A percentile compares a stretch with the other conserved stretches of the same genome.
phyloP scores from a whole-genome alignment of 2,113 vertebrate species.

The Tachysurus vachellii region DNA sequence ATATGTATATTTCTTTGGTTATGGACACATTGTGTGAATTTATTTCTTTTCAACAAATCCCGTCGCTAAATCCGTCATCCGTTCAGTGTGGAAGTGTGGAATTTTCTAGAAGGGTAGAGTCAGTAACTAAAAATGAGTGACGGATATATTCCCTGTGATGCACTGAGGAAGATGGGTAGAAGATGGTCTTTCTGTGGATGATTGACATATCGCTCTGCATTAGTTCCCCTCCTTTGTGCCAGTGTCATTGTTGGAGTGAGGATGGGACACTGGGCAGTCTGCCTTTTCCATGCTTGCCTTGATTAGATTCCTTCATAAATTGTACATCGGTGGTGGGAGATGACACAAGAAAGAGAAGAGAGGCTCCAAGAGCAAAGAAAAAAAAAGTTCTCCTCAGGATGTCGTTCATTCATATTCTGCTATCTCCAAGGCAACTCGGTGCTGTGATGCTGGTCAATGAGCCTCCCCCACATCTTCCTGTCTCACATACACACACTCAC shows the following conservation, averaged over 20 bases:
- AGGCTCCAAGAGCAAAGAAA: background rate
- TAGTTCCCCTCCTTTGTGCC: constrained; percentile 15
- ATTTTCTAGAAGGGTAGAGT: background rate
- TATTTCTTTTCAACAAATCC: background rate
- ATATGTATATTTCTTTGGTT: background rate
- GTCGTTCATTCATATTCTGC: constrained; percentile 24
- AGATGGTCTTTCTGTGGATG: background rate
- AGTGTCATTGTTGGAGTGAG: background rate
- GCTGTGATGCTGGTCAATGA: constrained; percentile 30
- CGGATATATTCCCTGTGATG: background rate
- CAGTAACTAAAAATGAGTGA: background rate
- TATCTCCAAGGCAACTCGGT: constrained; percentile 45
- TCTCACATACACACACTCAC: background rate
- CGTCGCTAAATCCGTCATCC: background rate
- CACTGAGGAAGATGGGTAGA: too few relatives aligned
- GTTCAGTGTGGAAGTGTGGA: background rate
- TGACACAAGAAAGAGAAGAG: background rate
- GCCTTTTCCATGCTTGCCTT: background rate
- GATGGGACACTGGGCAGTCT: background rate
- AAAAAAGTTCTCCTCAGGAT: constrained; percentile 12
- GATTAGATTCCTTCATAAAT: constrained; percentile 37
- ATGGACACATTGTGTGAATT: background rate
- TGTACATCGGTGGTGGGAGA: background rate
- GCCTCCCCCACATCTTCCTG: constrained; percentile 1
- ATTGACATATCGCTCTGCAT: background rate